Evolutionary conservation across 1,140 invertebrate species (phyloP), one percentile per base, ranked within the genome.

Genomic region (Archegozetes longisetosus): DNA sequence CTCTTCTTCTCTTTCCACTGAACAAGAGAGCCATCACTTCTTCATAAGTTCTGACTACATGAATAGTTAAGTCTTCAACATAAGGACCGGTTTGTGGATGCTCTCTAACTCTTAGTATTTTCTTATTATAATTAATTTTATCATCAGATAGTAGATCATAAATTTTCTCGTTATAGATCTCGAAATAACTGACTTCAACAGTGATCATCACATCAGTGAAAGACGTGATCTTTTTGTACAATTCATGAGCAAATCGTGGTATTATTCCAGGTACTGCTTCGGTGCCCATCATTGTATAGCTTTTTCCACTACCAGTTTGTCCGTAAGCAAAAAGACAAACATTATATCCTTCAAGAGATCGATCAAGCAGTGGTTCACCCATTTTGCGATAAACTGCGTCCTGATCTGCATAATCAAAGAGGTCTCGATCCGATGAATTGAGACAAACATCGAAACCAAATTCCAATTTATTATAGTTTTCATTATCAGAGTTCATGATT

Each of bases 101-200:
- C 74, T 98, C 95, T 68, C 95, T 79, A 55, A 98, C 94, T 77
- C 92, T 91, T 51, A 98, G 77, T 69, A 84, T 84, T 55, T 73
- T 84, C 73, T 90, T 90, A 20, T 49, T 47, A 3, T 12, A 1
- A n/a, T 27, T 56, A 14, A 14, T 26, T 60, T 60, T 26, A 29
- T 61, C 53, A 32, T 61, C 53, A 32, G 52, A 48, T 26, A 98
- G 76, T 20, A 98, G 79, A 76, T 98, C 95, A 71, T 95, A 88
- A 25, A 98, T 91, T 75, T 93, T 91, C 75, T 98, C 94, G 74
- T 98, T 98, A 75, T 98, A 98, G 65, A 98, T 97, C 77, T 98
- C 95, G 89, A 97, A 95, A 71, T 96, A 98, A 47, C 90, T 95
- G 17, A 98, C 92, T 78, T 98, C 93, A 58, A 98, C 89, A 78